Base-by-base conservation (phyloP, 1,140 invertebrate species). In the Papilio glaucus region DNA sequence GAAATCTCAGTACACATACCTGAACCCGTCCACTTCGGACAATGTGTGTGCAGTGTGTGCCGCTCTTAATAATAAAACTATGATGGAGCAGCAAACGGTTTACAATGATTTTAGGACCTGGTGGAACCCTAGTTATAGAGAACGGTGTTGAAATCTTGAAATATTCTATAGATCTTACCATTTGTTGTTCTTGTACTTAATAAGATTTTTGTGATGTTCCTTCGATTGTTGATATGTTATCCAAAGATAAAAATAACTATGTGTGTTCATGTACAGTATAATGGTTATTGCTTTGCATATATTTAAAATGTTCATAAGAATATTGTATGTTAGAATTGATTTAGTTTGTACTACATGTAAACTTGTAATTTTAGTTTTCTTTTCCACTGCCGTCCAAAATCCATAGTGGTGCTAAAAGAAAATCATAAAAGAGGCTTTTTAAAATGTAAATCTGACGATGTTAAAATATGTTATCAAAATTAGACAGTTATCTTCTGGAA, bases 41-140 rank as follows among this genome's bases (percentile, higher is more conserved):
- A 85, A 86, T 39, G 75, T 92, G 1, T 92, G 90, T 69, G 60
- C 74, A 0, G 26, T 92, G 6, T 92, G 90, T 68, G 77, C 71
- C 38, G 84, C 87, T 0, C 68, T 92, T 0, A 87, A 88, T 57
- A 77, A 89, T 24, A 67, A 77, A 29, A 69, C 76, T 10, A 77
- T 77, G 39, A 57, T 86, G 39, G 65, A 80, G n/a, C 76, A 37
- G 15, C 49, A n/a, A 1, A 81, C 76, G 18, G 74, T 72, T n/a
- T 90, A 90, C 37, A 70, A 74, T 15, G 37, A 87, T 5, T 89
- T 92, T 71, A 80, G 90, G 60, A 60, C 39, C 4, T 91, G 87
- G 87, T 91, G 89, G 89, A 69, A 85, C 61, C 84, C 85, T 7
- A 62, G 80, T 24, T 89, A 77, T 73, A 53, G 75, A 12, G 71